These are phyloP conservation scores for Genyomyrus donnyi DNA, from an alignment of 2,113 vertebrate genomes.

Conservation along the genomic window DNA sequence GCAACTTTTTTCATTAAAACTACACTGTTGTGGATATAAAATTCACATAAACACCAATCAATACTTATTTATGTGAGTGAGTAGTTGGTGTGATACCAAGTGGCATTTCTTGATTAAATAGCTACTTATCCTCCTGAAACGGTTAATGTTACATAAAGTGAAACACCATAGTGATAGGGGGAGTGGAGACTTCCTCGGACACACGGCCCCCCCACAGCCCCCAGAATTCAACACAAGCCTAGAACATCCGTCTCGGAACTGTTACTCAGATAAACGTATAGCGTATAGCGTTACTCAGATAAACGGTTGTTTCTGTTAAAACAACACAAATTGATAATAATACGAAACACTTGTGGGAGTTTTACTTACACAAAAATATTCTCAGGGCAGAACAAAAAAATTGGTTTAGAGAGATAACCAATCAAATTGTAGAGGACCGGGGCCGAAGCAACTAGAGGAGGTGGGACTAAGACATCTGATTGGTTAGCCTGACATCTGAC, in stretches of 20 bases:
- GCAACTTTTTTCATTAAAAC: not conserved
- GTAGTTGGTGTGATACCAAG: not conserved
- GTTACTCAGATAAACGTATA: not conserved
- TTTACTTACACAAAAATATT: too few relatives aligned
- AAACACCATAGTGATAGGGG: not conserved
- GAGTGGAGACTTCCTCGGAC: too few relatives aligned
- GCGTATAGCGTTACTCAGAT: not conserved
- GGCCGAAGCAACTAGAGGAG: too few relatives aligned
- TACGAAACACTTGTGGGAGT: not conserved
- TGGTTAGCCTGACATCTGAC: too few relatives aligned
- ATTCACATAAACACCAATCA: not conserved
- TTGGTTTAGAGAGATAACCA: too few relatives aligned
- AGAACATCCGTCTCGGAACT: not conserved
- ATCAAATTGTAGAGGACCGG: too few relatives aligned
- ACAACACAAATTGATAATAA: not conserved
- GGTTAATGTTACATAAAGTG: not conserved
- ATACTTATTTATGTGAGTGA: not conserved
- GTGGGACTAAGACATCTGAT: too few relatives aligned
- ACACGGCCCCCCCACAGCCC: not conserved
- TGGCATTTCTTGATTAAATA: not conserved
- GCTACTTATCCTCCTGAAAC: too few relatives aligned
- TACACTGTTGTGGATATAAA: not conserved
- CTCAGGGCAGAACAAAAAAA: too few relatives aligned
- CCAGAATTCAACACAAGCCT: not conserved
- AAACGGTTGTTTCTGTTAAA: not conserved